Conservation (phyloP, 2,113 vertebrate species). For the Pseudonaja textilis region DNA sequence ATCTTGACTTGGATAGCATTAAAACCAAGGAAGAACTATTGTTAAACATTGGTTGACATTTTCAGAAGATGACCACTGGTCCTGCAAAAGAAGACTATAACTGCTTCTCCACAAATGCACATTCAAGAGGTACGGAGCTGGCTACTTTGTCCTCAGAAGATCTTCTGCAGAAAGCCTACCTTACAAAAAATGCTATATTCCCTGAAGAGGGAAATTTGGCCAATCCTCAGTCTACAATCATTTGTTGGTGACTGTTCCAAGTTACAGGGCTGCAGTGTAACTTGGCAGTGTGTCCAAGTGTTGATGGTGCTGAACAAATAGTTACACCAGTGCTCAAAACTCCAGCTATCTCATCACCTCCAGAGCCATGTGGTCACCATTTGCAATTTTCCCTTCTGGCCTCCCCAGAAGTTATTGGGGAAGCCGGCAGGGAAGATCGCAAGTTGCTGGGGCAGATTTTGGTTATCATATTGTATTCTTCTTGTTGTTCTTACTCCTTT, state of each 20-base stretch:
- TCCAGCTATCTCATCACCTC: not conserved
- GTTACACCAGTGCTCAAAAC: not conserved
- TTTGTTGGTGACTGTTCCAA: not conserved
- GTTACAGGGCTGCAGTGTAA: not conserved
- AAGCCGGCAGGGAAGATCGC: not conserved
- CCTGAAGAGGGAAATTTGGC: not conserved
- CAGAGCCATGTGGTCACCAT: not conserved
- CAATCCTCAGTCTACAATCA: not conserved
- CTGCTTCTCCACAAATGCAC: not conserved
- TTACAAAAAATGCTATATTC: not conserved
- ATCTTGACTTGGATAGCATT: not conserved
- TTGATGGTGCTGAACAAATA: not conserved
- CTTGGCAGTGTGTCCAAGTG: not conserved
- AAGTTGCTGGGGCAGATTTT: not conserved
- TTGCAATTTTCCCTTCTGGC: not conserved
- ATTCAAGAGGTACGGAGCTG: not conserved
- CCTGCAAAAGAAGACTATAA: not conserved
- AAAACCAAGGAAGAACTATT: not conserved
- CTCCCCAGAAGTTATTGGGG: not conserved
- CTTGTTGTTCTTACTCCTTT: not conserved
- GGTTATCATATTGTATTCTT: not conserved
- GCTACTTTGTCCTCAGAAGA: not conserved
- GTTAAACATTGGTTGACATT: not conserved
- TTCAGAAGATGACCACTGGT: not conserved
- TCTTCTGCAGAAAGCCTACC: not conserved